A percentile compares a stretch with the other conserved stretches of the same genome.
phyloP scores from a whole-genome alignment of 2,797 vertebrate species.

The Parambassis ranga region DNA sequence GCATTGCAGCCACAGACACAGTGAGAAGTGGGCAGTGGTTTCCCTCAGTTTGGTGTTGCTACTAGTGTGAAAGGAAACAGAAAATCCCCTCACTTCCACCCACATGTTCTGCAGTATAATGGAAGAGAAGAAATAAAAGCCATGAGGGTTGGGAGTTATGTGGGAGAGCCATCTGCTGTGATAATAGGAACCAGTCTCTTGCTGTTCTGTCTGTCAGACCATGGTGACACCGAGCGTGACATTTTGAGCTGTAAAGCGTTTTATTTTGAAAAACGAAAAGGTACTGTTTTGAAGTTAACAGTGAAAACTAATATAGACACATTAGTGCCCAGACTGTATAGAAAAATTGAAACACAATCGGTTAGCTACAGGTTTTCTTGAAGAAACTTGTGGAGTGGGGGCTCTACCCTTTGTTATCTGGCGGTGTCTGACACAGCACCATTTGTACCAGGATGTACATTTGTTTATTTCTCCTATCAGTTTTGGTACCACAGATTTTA shows the following conservation, averaged over 20 bases:
- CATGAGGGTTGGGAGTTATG: constrained; percentile 5
- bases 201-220: constrained; percentile 29
- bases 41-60: constrained; percentile 2
- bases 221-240: constrained; percentile 22
- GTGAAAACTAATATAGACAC: neutral
- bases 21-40: constrained; percentile 6
- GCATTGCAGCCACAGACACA: neutral
- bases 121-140: constrained; percentile 40
- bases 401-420: no score
- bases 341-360: no score
- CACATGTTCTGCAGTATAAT: constrained; percentile 50
- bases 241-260: constrained; percentile 27
- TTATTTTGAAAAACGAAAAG: constrained; percentile 26
- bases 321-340: neutral
- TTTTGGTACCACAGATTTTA: no score
- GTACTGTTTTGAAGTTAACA: constrained; percentile 1
- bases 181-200: constrained; percentile 39
- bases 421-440: no score
- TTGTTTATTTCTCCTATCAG: no score
- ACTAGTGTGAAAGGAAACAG: constrained; percentile 31
- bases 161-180: constrained; percentile 56
- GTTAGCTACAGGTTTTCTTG: no score
- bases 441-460: no score
- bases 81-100: constrained; percentile 58
- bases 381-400: no score